Evolutionary conservation across 2,113 vertebrate species (phyloP).

Genomic region (Speoplatyrhinus poulsoni): DNA sequence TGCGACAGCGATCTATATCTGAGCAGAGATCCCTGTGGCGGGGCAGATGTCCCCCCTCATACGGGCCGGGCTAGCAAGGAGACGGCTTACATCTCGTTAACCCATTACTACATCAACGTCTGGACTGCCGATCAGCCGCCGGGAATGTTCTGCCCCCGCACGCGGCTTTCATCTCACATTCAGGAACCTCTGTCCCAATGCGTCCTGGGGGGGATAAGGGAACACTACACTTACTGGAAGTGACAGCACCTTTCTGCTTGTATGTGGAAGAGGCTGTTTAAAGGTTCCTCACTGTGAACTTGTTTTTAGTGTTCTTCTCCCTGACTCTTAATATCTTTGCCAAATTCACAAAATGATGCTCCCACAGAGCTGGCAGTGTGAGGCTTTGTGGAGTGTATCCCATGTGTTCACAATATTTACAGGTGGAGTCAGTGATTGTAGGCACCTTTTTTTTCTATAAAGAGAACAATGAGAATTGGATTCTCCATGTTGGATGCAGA

Average conservation of each 20-base stretch:
- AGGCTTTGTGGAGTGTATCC: neutral
- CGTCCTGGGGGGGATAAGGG: neutral
- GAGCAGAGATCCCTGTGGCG: constrained; percentile 38
- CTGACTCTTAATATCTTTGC: constrained; percentile 14
- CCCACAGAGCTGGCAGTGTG: neutral
- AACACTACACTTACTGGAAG: constrained; percentile 27
- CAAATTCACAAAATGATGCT: constrained; percentile 2
- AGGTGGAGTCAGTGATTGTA: too few relatives aligned
- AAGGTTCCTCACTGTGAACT: constrained; percentile 2
- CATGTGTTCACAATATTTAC: constrained; percentile 3
- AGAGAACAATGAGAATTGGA: too few relatives aligned
- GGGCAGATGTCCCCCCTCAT: constrained; percentile 58
- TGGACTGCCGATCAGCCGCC: constrained; percentile 46
- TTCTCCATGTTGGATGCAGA: too few relatives aligned
- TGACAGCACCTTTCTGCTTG: constrained; percentile 39
- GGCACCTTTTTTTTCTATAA: too few relatives aligned
- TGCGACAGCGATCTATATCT: constrained; percentile 9
- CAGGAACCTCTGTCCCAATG: constrained; percentile 44
- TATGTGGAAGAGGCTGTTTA: constrained; percentile 1
- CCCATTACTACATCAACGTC: constrained; percentile 57
- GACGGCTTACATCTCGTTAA: constrained; percentile 58
- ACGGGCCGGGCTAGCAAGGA: constrained; percentile 49
- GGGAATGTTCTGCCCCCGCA: constrained; percentile 32
- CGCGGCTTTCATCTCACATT: constrained; percentile 34
- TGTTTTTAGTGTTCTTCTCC: too few relatives aligned